Percentiles rank a stretch among this genome's conserved stretches.
Conservation (phyloP, 1,140 invertebrate genomes). For the Rhopalosiphum padi region DNA sequence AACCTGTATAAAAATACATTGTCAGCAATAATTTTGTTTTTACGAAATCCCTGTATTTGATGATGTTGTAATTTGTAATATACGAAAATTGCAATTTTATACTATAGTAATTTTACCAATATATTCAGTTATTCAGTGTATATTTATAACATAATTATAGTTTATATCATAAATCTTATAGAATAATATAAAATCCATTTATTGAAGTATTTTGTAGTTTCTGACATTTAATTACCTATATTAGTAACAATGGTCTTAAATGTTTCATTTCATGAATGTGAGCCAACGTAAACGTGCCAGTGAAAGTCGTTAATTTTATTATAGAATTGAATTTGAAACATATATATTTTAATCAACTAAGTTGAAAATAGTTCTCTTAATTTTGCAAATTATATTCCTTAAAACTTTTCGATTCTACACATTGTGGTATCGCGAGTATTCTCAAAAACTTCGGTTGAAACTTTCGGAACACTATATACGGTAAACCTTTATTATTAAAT, state of each 20-base stretch:
- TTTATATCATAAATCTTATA: background rate
- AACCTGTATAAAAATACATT: background rate
- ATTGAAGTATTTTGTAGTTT: background rate
- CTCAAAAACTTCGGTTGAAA: background rate
- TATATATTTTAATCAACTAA: conserved; percentile 34
- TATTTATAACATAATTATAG: too few relatives aligned
- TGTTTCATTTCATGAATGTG: background rate
- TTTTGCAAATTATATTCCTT: conserved; percentile 36
- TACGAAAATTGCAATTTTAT: background rate
- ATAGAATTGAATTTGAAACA: conserved; percentile 20
- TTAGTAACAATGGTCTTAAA: background rate
- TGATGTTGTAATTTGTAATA: background rate
- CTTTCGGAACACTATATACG: conserved; percentile 10
- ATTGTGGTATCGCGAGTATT: background rate
- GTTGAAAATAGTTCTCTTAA: conserved; percentile 25
- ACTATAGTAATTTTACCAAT: background rate
- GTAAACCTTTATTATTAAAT: conserved; percentile 26
- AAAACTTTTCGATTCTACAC: background rate
- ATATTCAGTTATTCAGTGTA: background rate
- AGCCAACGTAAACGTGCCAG: background rate
- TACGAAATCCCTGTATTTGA: background rate
- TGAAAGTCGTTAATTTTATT: background rate
- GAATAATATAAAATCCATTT: background rate
- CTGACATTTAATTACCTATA: background rate
- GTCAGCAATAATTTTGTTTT: background rate